Percentiles rank a stretch among this genome's conserved stretches.
phyloP scores from a whole-genome alignment of 2,797 vertebrate genomes.

The Clarias fuscus region DNA sequence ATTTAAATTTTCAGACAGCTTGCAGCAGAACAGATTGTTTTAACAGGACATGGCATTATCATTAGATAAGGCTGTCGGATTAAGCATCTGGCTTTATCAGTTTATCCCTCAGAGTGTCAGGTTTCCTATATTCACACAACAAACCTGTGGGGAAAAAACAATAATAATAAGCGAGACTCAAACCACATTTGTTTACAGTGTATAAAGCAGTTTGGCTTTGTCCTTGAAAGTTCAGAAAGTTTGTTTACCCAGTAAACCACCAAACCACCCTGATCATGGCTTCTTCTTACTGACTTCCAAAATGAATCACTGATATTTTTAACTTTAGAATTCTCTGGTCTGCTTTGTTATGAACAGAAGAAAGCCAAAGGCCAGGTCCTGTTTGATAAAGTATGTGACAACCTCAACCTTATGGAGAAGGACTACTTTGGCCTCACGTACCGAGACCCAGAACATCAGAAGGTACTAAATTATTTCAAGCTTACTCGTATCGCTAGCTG shows the following conservation, averaged over 20 bases:
- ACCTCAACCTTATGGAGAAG: constrained; percentile 95
- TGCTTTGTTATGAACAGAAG: constrained; percentile 76
- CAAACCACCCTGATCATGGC: not conserved
- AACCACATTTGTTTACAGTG: not conserved
- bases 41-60: constrained; percentile 4
- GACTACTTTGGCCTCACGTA: constrained; percentile 95
- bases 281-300: not conserved
- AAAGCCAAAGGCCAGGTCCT: constrained; percentile 88
- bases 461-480: constrained; percentile 72
- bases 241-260: constrained; percentile 9
- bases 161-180: not conserved
- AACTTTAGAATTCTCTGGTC: not conserved
- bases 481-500: not conserved
- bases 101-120: not conserved
- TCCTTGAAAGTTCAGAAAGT: not conserved
- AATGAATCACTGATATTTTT: not conserved
- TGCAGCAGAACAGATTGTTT: not conserved
- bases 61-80: constrained; percentile 1
- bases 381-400: constrained; percentile 94
- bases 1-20: not conserved
- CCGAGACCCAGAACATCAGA: constrained; percentile 92
- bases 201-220: not conserved
- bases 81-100: not conserved
- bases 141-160: not conserved
- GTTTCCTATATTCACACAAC: not conserved